phyloP scores from a whole-genome alignment of 2,888 invertebrate genomes.

The Thereva unica region DNA sequence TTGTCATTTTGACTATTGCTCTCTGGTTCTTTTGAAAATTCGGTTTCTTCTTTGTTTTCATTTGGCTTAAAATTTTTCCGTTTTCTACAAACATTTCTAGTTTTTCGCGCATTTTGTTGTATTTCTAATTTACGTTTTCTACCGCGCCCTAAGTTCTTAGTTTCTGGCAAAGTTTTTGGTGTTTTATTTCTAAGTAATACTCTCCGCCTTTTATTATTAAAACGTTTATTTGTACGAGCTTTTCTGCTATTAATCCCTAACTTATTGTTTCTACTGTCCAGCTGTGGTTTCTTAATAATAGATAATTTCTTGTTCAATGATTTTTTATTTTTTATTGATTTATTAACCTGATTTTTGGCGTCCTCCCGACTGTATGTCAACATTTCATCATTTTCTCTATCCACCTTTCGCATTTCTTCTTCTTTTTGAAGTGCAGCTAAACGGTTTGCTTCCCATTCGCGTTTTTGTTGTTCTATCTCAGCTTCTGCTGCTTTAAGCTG shows the following conservation, averaged over 20 bases:
- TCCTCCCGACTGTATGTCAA: slow-evolving; percentile 78
- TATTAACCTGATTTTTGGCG: slow-evolving; percentile 84
- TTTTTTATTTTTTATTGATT: slow-evolving; percentile 44
- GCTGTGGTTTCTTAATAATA: slow-evolving; percentile 18
- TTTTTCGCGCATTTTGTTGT: slow-evolving; percentile 15
- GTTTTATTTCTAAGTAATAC: slow-evolving; percentile 18
- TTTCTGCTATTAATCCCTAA: slow-evolving; percentile 18
- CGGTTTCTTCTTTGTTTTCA: slow-evolving; percentile 43
- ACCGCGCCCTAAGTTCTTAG: slow-evolving; percentile 4
- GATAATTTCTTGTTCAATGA: slow-evolving; percentile 21
- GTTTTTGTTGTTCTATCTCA: slow-evolving; percentile 81
- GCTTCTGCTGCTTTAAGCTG: slow-evolving; percentile 87
- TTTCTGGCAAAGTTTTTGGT: slow-evolving; percentile 6
- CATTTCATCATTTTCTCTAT: slow-evolving; percentile 65
- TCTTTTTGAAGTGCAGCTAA: slow-evolving; percentile 71
- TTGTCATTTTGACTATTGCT: slow-evolving; percentile 40
- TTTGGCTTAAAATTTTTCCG: slow-evolving; percentile 17
- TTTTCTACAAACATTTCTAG: slow-evolving; percentile 10
- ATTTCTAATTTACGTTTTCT: slow-evolving; percentile 20
- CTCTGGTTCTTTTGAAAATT: slow-evolving; percentile 44
- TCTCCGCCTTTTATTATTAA: slow-evolving; percentile 22
- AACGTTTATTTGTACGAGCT: slow-evolving; percentile 17
- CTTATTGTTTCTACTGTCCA: slow-evolving; percentile 17
- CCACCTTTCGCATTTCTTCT: slow-evolving; percentile 65
- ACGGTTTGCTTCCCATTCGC: slow-evolving; percentile 86